Evolutionary conservation across 2,797 vertebrate genomes (phyloP), one percentile per base, ranked within the genome.

Genomic region (Notolabrus celidotus): DNA sequence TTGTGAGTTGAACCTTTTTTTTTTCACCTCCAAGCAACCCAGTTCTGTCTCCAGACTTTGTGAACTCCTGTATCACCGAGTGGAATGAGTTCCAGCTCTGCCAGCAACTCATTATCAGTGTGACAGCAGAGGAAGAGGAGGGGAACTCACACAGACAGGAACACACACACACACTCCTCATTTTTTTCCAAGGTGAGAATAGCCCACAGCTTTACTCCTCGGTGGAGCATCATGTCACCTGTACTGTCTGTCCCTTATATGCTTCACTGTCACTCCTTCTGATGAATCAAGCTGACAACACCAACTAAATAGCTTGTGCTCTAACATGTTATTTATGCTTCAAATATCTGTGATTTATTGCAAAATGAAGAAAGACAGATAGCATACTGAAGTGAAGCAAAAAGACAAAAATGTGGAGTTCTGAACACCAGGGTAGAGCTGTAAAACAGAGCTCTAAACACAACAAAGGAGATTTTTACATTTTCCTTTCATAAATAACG

Each of bases 91-190:
- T 85, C 29, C 67, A 77, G 69, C 9, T 10, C 74, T 78, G 80
- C 71, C 80, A 85, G 73, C 83, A 74, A 46, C 73, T 85, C 79
- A 86, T 88, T 87, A 83, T 73, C 50, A 88, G 75, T 70, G 71
- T 78, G 78, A 77, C 80, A 85, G 80, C 57, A 65, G 52, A 67
- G 55, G 70, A 57, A 71, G 52, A 67, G 23, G 39, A 66, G 41
- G 72, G 15, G 50, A 61, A 51, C 29, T 71, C 70, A 77, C 61
- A 68, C 66, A 57, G 20, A 51, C 53, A 50, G 10, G 0, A 59
- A 51, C 31, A 49, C 54, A 62, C 34, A 55, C 16, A 62, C 47
- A 50, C 19, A 19, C 17, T 39, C 45, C n/a, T 39, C 49, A 53
- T 53, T 29, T 46, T 56, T 46, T 57, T 41, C 31, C 38, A 25